Conservation (phyloP, 1,140 invertebrate species). For the Anoplolepis gracilipes region DNA sequence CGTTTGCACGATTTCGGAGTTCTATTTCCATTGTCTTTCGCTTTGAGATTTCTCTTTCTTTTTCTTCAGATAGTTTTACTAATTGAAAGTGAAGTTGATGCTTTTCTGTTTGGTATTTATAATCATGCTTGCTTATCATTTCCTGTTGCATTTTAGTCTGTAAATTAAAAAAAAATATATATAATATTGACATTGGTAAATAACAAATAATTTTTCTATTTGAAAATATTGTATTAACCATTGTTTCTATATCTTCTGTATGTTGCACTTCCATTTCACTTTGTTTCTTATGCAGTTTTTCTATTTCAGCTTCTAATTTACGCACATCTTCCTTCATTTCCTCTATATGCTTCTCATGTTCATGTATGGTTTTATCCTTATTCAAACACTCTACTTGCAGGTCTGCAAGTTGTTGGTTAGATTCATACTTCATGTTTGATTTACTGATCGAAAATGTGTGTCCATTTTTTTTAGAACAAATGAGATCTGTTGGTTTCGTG, state of each 20-base stretch:
- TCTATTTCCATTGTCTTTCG: conserved; percentile 57
- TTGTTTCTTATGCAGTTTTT: conserved; percentile 66
- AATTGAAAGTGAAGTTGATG: conserved; percentile 73
- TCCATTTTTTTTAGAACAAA: conserved; percentile 70
- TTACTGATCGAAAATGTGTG: conserved; percentile 44
- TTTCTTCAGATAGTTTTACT: conserved; percentile 66
- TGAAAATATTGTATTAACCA: conserved; percentile 72
- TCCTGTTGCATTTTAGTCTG: conserved; percentile 78
- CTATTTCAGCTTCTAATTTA: conserved; percentile 66
- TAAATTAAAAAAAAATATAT: conserved; percentile 53
- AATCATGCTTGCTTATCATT: conserved; percentile 70
- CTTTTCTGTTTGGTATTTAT: conserved; percentile 74
- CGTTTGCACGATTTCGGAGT: conserved; percentile 50
- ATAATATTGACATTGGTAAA: neutral
- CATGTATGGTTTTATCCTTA: conserved; percentile 81
- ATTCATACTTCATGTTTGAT: conserved; percentile 74
- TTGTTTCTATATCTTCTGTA: conserved; percentile 77
- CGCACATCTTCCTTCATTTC: conserved; percentile 77
- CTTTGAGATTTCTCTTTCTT: conserved; percentile 69
- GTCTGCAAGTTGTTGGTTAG: conserved; percentile 80
- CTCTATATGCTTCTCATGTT: conserved; percentile 81
- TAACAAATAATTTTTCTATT: neutral
- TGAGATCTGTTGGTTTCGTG: conserved; percentile 63
- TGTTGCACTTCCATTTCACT: conserved; percentile 73
- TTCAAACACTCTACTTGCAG: conserved; percentile 82